phyloP scores from a whole-genome alignment of 2,888 invertebrate genomes.

The Parnassius orleans region DNA sequence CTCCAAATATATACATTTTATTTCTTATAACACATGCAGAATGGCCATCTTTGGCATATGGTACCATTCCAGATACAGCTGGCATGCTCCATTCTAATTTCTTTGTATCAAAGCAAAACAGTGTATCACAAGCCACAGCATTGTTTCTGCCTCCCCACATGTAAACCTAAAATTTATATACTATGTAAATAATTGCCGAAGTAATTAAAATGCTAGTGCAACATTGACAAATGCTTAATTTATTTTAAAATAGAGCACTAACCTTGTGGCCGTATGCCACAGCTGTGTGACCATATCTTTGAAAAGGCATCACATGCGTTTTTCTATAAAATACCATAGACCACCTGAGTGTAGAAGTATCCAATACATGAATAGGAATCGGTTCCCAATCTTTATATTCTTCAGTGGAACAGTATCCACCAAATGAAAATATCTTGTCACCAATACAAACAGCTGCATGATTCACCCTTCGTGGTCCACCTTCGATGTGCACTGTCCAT shows the following conservation, averaged over 20 bases:
- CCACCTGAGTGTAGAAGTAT: constrained; percentile 86
- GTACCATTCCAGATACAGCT: constrained; percentile 84
- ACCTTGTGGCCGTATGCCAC: constrained; percentile 88
- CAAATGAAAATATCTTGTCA: constrained; percentile 92
- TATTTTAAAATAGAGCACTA: constrained; percentile 21
- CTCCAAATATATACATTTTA: constrained; percentile 94
- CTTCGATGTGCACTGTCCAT: constrained; percentile 93
- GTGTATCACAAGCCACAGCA: constrained; percentile 86
- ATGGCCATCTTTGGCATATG: constrained; percentile 94
- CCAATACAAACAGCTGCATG: constrained; percentile 93
- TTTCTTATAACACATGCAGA: constrained; percentile 90
- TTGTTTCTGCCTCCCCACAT: constrained; percentile 97
- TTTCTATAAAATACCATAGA: constrained; percentile 73
- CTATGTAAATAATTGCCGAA: constrained; percentile 20
- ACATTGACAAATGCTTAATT: too few species aligned
- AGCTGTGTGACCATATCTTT: constrained; percentile 96
- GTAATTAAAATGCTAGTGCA: constrained; percentile 1
- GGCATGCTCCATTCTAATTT: constrained; percentile 85
- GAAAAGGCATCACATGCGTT: constrained; percentile 84
- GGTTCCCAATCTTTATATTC: constrained; percentile 87
- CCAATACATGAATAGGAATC: constrained; percentile 92
- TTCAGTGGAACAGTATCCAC: constrained; percentile 94
- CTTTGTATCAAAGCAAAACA: constrained; percentile 91
- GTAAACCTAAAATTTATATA: constrained; percentile 78
- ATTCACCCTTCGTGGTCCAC: constrained; percentile 95